Evolutionary conservation across 2,797 vertebrate genomes (phyloP).

Genomic region (Chaetodon trifasciatus): DNA sequence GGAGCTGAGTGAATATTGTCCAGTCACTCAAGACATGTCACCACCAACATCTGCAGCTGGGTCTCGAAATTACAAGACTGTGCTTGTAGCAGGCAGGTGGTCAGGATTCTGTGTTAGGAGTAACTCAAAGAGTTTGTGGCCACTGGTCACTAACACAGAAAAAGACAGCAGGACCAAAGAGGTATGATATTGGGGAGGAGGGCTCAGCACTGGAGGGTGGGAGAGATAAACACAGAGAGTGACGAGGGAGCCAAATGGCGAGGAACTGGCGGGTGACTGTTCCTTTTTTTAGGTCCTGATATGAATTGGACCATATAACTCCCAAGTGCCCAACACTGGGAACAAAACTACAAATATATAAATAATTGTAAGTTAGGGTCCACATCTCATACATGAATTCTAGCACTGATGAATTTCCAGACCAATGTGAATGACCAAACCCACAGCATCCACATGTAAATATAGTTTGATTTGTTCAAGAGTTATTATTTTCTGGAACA

Average conservation of each 20-base stretch:
- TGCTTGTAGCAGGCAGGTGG: conserved; percentile 1
- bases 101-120: neutral
- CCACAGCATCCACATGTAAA: too few species aligned
- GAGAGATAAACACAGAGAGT: neutral
- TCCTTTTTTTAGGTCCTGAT: neutral
- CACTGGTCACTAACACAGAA: neutral
- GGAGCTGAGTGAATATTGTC: conserved; percentile 16
- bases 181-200: too few species aligned
- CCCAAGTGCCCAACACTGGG: too few species aligned
- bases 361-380: too few species aligned
- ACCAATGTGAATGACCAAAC: too few species aligned
- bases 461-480: neutral
- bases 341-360: neutral
- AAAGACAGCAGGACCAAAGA: neutral
- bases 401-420: neutral
- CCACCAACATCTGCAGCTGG: conserved; percentile 36
- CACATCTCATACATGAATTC: neutral
- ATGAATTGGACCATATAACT: neutral
- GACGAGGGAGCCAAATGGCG: too few species aligned
- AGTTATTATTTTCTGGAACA: neutral
- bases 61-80: neutral
- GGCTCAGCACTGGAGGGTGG: neutral
- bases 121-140: conserved; percentile 5
- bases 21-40: conserved; percentile 11
- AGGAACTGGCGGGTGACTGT: too few species aligned